Conservation (phyloP, 2,113 vertebrate genomes). For the Tupaia chinensis region DNA sequence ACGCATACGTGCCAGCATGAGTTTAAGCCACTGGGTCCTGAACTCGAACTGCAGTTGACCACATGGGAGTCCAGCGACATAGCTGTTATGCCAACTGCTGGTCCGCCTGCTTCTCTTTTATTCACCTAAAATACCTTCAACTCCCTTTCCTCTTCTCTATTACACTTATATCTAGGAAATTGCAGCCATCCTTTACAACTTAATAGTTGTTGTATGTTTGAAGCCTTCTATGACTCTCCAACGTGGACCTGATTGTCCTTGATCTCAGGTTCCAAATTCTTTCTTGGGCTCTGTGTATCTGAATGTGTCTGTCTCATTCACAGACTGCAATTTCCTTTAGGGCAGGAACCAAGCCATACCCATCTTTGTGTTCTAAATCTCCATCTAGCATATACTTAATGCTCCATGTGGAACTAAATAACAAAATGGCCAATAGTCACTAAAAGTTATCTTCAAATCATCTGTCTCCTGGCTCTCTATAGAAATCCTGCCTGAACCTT, state of each 20-base stretch:
- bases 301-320: not conserved
- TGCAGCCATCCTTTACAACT: too few relatives aligned
- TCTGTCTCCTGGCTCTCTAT: not conserved
- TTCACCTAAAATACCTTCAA: not conserved
- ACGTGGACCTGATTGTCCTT: not conserved
- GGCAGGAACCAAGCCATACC: not conserved
- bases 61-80: too few relatives aligned
- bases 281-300: not conserved
- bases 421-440: not conserved
- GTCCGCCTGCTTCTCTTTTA: not conserved
- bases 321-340: not conserved
- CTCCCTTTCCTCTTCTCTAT: rapidly evolving
- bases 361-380: not conserved
- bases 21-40: too few relatives aligned
- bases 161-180: not conserved
- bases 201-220: not conserved
- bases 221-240: not conserved
- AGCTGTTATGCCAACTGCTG: too few relatives aligned
- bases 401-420: not conserved
- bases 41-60: too few relatives aligned
- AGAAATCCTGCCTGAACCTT: not conserved
- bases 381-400: not conserved
- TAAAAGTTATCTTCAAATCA: not conserved
- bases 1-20: too few relatives aligned
- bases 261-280: not conserved